Base-by-base conservation (phyloP, 1,140 invertebrate genomes). In the Lasioglossum albipes region DNA sequence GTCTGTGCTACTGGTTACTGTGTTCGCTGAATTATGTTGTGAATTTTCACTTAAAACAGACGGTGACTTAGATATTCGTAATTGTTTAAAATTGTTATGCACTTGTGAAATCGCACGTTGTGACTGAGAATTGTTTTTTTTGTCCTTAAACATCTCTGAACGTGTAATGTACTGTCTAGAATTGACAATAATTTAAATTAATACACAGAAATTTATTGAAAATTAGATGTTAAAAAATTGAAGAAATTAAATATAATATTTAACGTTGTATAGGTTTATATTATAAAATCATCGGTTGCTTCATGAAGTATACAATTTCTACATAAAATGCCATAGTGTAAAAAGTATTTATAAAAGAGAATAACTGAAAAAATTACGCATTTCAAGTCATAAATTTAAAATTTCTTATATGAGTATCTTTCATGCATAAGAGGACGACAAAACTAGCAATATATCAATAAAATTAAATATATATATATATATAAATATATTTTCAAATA, bases 141-240 rank as follows among this genome's bases (percentile, higher is more conserved):
- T 83, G n/a, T 71, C 71, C 66, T 83, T 78, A 18, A 80, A 59
- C 87, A 88, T 88, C 13, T 18, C 62, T 66, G 12, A 57, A 59
- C 42, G 1, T 9, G 2, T 20, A 41, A 75, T 9, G 31, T 73
- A 41, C 41, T 27, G 22, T 4, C 75, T 76, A 36, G 1, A 65
- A 66, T 18, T 52, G 27, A 22, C 49, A 66, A 71, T 42, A 27
- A 75, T 20, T 2, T 20, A 20, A 80, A 52, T 16, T 80, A 22
- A 7, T 7, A 41, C 42, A 41, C 9, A 22, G 57, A 13, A 59
- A 6, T 54, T 64, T 45, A 54, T 20, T 13, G 6, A 62, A 31
- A 10, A 54, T 41, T 27, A 36, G 31, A 22, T 12, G 2, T 18
- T 71, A 13, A 42, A 68, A 27, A 69, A 31, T n/a, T 59, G 9